Evolutionary conservation across 2,113 vertebrate genomes (phyloP).

Genomic region (Osmerus mordax): DNA sequence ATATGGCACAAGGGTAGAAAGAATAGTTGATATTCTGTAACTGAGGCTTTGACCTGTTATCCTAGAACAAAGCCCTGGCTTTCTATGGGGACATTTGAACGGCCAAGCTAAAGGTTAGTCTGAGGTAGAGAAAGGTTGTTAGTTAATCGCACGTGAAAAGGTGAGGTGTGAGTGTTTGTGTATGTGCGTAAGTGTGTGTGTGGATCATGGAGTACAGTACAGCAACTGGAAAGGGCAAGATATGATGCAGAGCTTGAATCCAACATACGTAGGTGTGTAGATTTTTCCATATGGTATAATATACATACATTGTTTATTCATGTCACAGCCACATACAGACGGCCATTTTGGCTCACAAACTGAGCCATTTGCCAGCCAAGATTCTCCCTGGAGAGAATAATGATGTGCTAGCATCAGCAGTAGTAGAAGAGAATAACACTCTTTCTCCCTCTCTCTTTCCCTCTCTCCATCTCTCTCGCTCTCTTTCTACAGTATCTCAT

Average conservation of each 20-base stretch:
- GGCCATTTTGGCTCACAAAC: conserved; percentile 12
- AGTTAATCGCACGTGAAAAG: too few species aligned
- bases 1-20: background rate
- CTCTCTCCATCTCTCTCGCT: background rate
- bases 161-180: background rate
- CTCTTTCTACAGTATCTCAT: background rate
- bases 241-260: too few species aligned
- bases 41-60: background rate
- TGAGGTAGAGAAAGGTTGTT: too few species aligned
- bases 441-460: background rate
- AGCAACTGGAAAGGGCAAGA: too few species aligned
- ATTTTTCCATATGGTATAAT: background rate
- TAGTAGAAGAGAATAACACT: background rate
- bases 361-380: conserved; percentile 1
- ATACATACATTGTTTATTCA: conserved; percentile 8
- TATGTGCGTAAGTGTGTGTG: background rate
- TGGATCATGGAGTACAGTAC: background rate
- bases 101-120: too few species aligned
- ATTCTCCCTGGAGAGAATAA: background rate
- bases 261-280: background rate
- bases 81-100: background rate
- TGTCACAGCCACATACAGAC: background rate
- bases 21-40: background rate
- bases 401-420: conserved; percentile 14
- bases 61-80: background rate